These are phyloP conservation scores for Beris morrisii DNA, from an alignment of 2,888 invertebrate species.

Conservation along the genomic window DNA sequence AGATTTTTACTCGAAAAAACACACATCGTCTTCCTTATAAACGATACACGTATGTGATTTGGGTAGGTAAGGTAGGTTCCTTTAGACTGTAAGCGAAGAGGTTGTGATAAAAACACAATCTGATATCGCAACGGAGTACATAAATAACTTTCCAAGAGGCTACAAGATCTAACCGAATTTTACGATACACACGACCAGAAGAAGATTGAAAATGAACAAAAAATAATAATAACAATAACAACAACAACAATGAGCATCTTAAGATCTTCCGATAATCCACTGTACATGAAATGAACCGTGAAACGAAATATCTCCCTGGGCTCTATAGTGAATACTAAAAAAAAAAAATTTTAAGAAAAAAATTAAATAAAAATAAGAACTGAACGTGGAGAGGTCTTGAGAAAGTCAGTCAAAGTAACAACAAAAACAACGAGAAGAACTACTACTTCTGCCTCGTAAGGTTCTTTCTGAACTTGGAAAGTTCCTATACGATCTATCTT, in stretches of 20 bases:
- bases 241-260: slow-evolving; percentile 28
- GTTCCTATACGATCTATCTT: too few species aligned
- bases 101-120: slow-evolving; percentile 29
- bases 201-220: slow-evolving; percentile 4
- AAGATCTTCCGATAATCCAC: slow-evolving; percentile 35
- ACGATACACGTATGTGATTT: too few species aligned
- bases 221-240: slow-evolving; percentile 20
- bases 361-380: slow-evolving; percentile 10
- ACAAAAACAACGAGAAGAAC: too few species aligned
- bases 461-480: too few species aligned
- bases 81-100: slow-evolving; percentile 24
- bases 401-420: too few species aligned
- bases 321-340: background rate
- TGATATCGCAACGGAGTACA: slow-evolving; percentile 24
- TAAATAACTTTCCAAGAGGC: slow-evolving; percentile 29
- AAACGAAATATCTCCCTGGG: slow-evolving; percentile 36
- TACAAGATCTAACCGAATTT: slow-evolving; percentile 12
- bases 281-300: slow-evolving; percentile 38
- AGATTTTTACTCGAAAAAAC: too few species aligned
- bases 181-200: background rate
- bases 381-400: too few species aligned
- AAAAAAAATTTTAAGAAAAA: background rate
- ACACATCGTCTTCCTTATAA: too few species aligned
- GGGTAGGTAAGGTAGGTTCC: too few species aligned
- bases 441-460: too few species aligned